Conservation (phyloP, 1,140 invertebrate species). For the Dendroctonus valens region DNA sequence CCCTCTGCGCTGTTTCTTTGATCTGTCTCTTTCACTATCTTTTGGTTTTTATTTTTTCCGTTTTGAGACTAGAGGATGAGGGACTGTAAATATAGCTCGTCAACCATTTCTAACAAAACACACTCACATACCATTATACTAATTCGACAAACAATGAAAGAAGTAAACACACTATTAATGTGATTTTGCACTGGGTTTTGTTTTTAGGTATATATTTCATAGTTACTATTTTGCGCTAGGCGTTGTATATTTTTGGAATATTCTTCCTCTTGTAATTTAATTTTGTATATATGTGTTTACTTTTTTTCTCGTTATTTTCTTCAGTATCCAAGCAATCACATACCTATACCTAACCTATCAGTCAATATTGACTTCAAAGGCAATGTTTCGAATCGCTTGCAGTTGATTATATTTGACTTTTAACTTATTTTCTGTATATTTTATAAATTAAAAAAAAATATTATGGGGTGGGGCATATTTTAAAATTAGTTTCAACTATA, state of each 20-base stretch:
- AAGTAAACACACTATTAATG: constrained; percentile 25
- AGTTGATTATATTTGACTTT: too few species aligned
- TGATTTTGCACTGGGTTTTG: constrained; percentile 18
- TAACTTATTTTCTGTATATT: too few species aligned
- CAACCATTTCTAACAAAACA: constrained; percentile 20
- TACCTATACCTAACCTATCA: too few species aligned
- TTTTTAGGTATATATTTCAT: neutral
- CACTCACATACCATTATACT: constrained; percentile 30
- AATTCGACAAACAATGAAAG: constrained; percentile 9
- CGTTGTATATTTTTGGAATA: constrained; percentile 8
- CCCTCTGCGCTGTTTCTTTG: constrained; percentile 25
- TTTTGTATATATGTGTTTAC: constrained; percentile 30
- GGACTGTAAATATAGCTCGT: constrained; percentile 17
- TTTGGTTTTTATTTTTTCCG: constrained; percentile 22
- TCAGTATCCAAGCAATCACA: too few species aligned
- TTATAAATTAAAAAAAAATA: too few species aligned
- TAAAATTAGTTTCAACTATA: too few species aligned
- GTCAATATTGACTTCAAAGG: too few species aligned
- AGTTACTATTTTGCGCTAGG: constrained; percentile 1
- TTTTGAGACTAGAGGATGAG: constrained; percentile 31
- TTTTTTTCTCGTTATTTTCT: constrained; percentile 1
- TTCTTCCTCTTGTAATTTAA: constrained; percentile 3
- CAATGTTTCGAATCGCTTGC: too few species aligned
- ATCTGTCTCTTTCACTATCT: constrained; percentile 29
- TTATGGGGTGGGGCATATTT: too few species aligned